Evolutionary conservation across 2,888 invertebrate genomes (phyloP), one percentile per base, ranked within the genome.

Genomic region (Belgica antarctica): DNA sequence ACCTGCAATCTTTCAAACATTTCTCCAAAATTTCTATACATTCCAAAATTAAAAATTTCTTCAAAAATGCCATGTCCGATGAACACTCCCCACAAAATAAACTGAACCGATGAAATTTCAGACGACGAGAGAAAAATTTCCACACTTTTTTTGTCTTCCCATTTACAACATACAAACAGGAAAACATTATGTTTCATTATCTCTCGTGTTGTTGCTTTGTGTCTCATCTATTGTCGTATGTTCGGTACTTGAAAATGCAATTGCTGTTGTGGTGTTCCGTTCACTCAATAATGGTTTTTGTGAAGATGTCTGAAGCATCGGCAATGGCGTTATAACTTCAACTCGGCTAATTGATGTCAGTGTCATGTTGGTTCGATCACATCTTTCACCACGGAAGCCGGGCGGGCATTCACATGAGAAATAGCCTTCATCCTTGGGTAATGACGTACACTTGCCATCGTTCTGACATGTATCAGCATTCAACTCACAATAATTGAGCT

Each of bases 401-500:
- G 87, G 82, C 0, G 88, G 85, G 76, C 93, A 93, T 70, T 87
- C 80, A 77, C 93, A 93, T 71, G 86, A 86, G 80, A 85, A 93
- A 77, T 82, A 81, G 1, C 92, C 93, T 68, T 93, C 92, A 68
- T 87, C 87, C 71, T 88, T 86, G 34, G 88, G 87, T 71, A 90
- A 76, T 61, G 92, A 92, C 70, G 89, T 83, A 77, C 95, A 95
- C 75, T 87, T 89, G 0, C 89, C 92, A 2, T 86, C 89, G 77
- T 95, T 93, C 77, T 86, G 84, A 76, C 95, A 95, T 0, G 86
- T 84, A 65, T 82, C 83, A 0, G 85, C 83, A 76, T 94, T 87
- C 72, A 88, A 87, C 71, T 89, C 89, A 81, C 95, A 95, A 81
- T 88, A 92, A 75, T 89, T 92, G 70, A 94, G 81, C 76, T 90